Conservation (phyloP, 2,888 invertebrate genomes). For the Tetragonula carbonaria region DNA sequence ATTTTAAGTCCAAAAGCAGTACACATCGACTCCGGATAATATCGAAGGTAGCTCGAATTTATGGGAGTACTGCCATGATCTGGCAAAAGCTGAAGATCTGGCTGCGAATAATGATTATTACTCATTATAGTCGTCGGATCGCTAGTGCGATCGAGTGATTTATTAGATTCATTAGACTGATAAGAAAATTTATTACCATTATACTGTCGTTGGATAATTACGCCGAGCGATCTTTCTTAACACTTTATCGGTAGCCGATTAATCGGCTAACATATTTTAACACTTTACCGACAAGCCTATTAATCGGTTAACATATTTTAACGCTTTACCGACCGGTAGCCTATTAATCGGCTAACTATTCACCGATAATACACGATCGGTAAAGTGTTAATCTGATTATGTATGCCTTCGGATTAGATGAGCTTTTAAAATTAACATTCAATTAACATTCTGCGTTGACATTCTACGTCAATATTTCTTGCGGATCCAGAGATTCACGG, state of each 20-base stretch:
- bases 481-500: not conserved
- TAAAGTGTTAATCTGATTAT: conserved; percentile 21
- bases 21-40: conserved; percentile 7
- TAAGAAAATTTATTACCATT: conserved; percentile 35
- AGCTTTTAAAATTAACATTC: conserved; percentile 6
- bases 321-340: too few species aligned
- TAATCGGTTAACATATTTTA: too few species aligned
- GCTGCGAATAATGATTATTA: conserved; percentile 28
- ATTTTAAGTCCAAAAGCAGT: not conserved
- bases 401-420: not conserved
- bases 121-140: conserved; percentile 16
- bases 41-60: conserved; percentile 6
- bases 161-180: conserved; percentile 24
- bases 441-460: not conserved
- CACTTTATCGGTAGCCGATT: too few species aligned
- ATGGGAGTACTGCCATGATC: conserved; percentile 2
- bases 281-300: too few species aligned
- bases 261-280: too few species aligned
- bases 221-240: conserved; percentile 6
- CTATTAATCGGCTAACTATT: too few species aligned
- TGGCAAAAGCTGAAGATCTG: not conserved
- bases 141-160: conserved; percentile 35
- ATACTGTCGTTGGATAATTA: conserved; percentile 13
- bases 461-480: not conserved
- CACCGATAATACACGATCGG: too few species aligned